Evolutionary conservation across 2,888 invertebrate genomes (phyloP), one percentile per base, ranked within the genome.

Genomic region (Phorcus lineatus): DNA sequence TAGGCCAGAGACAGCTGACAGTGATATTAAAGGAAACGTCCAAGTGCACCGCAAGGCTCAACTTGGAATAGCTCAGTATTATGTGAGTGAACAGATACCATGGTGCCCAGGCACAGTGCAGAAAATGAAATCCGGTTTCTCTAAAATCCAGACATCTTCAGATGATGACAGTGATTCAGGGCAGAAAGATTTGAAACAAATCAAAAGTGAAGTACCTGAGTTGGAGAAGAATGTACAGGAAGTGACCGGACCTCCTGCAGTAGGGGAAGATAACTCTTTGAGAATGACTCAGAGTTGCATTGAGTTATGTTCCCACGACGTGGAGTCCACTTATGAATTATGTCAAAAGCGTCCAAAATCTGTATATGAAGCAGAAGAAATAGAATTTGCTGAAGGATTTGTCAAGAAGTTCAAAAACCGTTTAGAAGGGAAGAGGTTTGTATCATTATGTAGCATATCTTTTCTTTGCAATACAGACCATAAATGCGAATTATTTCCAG

Each of bases 91-190:
- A 87, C 95, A 95, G 82, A 95, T 95, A 86, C 95, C 95, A 53
- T 95, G 95, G 95, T 94, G 95, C 92, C 94, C 95, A 0, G 96
- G 96, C 2, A 96, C 95, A 0, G 96, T 96, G 24, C 95, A 95
- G 89, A 88, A 91, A 57, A 90, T 91, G 54, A 88, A 86, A 57
- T 95, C 95, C 88, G 95, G 95, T 87, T 79, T 85, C 40, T 13
- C 24, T n/a, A 57, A 76, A 76, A 54, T 19, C 31, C 53, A 28
- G 9, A 17, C 28, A 17, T 28, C n/a, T 6, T 66, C 24, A 16
- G 77, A 77, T 52, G 53, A 22, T 17, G 74, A 24, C 19, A 57
- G 47, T 13, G 36, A 19, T 17, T 36, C 47, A 47, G 53, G 13
- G 19, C 40, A 52, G 24, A 70, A 78, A 17, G 76, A 81, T 36